These are phyloP conservation scores for Trichoplusia ni DNA, from an alignment of 1,140 invertebrate genomes.

Conservation along the genomic window DNA sequence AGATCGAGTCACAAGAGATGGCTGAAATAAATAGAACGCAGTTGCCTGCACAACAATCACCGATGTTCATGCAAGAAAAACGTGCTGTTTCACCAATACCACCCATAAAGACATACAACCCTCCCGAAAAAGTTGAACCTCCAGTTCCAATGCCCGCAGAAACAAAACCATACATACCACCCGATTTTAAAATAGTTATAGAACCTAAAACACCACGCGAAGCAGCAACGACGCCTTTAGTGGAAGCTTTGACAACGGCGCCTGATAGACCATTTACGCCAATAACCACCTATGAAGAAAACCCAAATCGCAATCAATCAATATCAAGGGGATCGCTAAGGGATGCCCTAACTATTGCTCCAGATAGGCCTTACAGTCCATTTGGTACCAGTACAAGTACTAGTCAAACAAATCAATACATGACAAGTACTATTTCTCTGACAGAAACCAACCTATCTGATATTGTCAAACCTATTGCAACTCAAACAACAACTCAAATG, in stretches of 20 bases:
- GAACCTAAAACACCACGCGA: constrained; percentile 78
- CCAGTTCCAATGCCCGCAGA: constrained; percentile 82
- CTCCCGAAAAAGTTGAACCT: constrained; percentile 62
- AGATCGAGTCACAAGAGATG: constrained; percentile 21
- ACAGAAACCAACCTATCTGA: constrained; percentile 49
- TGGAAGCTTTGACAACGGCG: constrained; percentile 86
- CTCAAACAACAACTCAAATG: constrained; percentile 49
- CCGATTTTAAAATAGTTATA: constrained; percentile 81
- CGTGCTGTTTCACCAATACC: constrained; percentile 71
- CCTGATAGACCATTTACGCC: constrained; percentile 85
- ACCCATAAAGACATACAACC: constrained; percentile 81
- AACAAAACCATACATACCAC: constrained; percentile 84
- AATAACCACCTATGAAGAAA: constrained; percentile 47
- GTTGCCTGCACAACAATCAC: constrained; percentile 43
- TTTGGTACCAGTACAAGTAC: constrained; percentile 65
- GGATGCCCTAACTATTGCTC: constrained; percentile 87
- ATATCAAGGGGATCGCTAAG: constrained; percentile 82
- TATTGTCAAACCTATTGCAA: constrained; percentile 56
- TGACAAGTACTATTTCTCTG: constrained; percentile 42
- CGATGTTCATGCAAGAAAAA: constrained; percentile 55
- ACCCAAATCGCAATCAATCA: constrained; percentile 5
- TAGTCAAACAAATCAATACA: constrained; percentile 47
- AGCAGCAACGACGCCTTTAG: constrained; percentile 84
- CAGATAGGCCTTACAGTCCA: constrained; percentile 83
- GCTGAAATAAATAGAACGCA: constrained; percentile 23